Percentiles rank a stretch among this genome's conserved stretches.
phyloP scores from a whole-genome alignment of 2,797 vertebrate genomes.

The Knipowitschia caucasica region DNA sequence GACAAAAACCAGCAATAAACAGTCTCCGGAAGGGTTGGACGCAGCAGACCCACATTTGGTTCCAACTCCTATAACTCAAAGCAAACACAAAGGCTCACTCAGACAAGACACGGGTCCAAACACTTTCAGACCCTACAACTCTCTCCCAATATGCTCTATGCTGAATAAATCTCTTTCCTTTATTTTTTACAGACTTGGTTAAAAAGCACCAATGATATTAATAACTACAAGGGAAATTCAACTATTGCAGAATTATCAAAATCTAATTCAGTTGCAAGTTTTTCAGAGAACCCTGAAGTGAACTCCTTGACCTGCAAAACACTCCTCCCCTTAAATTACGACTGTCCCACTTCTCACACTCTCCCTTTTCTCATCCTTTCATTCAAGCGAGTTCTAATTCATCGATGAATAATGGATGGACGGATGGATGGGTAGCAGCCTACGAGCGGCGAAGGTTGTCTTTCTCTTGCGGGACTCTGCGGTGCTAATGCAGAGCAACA shows the following conservation, averaged over 20 bases:
- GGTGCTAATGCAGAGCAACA: conserved; percentile 68
- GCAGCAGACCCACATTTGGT: too few species aligned
- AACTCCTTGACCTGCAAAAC: conserved; percentile 39
- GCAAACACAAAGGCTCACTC: too few species aligned
- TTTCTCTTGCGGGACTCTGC: conserved; percentile 60
- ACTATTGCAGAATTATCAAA: background rate
- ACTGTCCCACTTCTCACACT: conserved; percentile 10
- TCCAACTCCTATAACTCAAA: too few species aligned
- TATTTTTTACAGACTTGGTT: too few species aligned
- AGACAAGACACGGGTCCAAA: too few species aligned
- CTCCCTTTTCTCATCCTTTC: conserved; percentile 38
- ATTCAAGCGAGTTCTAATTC: conserved; percentile 76
- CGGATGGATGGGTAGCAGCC: conserved; percentile 72
- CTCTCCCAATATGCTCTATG: too few species aligned
- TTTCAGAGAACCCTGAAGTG: conserved; percentile 13
- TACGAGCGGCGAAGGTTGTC: conserved; percentile 71
- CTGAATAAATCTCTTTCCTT: too few species aligned
- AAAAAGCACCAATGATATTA: too few species aligned
- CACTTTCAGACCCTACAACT: too few species aligned
- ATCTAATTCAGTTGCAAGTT: background rate
- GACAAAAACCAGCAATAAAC: too few species aligned
- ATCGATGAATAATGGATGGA: conserved; percentile 81
- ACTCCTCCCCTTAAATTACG: conserved; percentile 15
- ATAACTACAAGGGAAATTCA: background rate
- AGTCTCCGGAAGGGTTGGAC: too few species aligned